Percentiles rank a stretch among this genome's conserved stretches.
phyloP scores from a whole-genome alignment of 2,888 invertebrate genomes.

The Apotomis turbidana region DNA sequence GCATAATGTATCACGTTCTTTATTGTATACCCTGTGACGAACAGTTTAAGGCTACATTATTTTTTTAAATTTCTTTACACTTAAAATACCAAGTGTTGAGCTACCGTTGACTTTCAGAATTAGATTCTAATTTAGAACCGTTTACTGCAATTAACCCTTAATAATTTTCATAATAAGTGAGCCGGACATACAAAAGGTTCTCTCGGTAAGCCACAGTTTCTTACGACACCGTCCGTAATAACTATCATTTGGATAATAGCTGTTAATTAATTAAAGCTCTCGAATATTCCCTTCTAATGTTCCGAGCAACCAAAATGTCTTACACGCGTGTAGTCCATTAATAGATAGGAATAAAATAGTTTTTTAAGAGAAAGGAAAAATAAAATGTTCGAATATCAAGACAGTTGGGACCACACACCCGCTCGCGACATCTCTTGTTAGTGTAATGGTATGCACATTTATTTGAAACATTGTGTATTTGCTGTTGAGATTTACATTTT shows the following conservation, averaged over 20 bases:
- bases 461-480: slow-evolving; percentile 67
- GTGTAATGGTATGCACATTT: slow-evolving; percentile 82
- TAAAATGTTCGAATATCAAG: slow-evolving; percentile 62
- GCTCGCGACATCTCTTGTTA: slow-evolving; percentile 66
- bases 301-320: slow-evolving; percentile 69
- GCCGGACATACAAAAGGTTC: slow-evolving; percentile 8
- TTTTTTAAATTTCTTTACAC: background rate
- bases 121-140: background rate
- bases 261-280: slow-evolving; percentile 75
- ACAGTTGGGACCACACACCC: slow-evolving; percentile 74
- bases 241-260: slow-evolving; percentile 70
- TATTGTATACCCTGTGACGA: slow-evolving; percentile 28
- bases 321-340: slow-evolving; percentile 72
- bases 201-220: slow-evolving; percentile 39
- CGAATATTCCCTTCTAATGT: slow-evolving; percentile 69
- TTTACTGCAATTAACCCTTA: slow-evolving; percentile 19
- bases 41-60: background rate
- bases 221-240: slow-evolving; percentile 54
- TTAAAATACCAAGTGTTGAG: background rate
- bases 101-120: background rate
- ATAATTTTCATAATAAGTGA: slow-evolving; percentile 31
- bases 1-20: slow-evolving; percentile 45
- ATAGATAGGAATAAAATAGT: slow-evolving; percentile 68
- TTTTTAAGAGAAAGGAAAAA: slow-evolving; percentile 58
- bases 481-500: slow-evolving; percentile 40